Evolutionary conservation across 2,888 invertebrate genomes (phyloP), one percentile per base, ranked within the genome.

Genomic region (Iphiclides podalirius): DNA sequence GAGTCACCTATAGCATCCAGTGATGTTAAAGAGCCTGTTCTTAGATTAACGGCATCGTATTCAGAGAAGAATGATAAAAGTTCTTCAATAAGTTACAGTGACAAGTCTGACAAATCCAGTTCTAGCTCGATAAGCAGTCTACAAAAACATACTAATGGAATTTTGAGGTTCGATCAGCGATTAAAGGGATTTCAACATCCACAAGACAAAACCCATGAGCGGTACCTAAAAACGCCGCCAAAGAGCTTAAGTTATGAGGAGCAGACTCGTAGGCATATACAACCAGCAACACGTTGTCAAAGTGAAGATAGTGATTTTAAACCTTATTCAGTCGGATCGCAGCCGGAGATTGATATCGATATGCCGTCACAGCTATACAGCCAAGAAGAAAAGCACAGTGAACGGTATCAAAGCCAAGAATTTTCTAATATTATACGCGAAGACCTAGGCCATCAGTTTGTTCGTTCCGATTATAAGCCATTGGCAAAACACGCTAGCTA

Each of bases 341-440:
- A 89, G 54, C 85, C 85, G 1, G 89, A 89, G 59, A 85, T 92
- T 48, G 90, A 91, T 33, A 92, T 91, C 48, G 90, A 88, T 57
- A 84, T 87, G 72, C 88, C 89, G 9, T 89, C 89, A 17, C 82
- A 91, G 40, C 75, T 92, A 6, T 92, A 92, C 60, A 90, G 91
- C 37, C 91, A 90, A 63, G 91, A 89, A 69, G 92, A 92, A 60
- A 92, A 92, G 63, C 83, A 91, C 34, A 91, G 91, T 13, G 91
- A 91, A 65, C 89, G 92, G 1, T 92, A 92, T 67, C 92, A 92
- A 71, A 92, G 92, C 57, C 92, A 92, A 73, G 92, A 92, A 58
- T 92, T 92, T 70, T 89, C 91, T 0, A 82, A 77, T 51, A 81
- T 88, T 13, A 75, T 89, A 47, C 75, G 81, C 11, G 88, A 88